A percentile compares a stretch with the other conserved stretches of the same genome.
These are phyloP conservation scores for Lontra canadensis DNA, from an alignment of 2,113 vertebrate genomes.

Conservation along the genomic window DNA sequence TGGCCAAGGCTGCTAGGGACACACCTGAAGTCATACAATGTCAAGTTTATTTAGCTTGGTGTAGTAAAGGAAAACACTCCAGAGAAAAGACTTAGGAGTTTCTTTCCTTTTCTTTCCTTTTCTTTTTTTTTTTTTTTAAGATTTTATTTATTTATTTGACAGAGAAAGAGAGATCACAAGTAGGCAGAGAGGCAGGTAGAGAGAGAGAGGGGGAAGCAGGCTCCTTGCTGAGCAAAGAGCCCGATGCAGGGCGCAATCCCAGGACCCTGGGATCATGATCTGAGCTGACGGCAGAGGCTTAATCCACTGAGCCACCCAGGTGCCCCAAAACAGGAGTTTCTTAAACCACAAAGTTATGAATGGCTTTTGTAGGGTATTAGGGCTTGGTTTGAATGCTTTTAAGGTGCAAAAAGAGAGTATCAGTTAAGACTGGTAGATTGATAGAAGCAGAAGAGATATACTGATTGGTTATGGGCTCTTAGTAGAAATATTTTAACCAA, in stretches of 20 bases:
- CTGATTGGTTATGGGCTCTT: neutral
- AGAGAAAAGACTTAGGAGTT: neutral
- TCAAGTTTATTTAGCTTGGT: neutral
- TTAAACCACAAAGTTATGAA: neutral
- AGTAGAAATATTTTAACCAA: neutral
- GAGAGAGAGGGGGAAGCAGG: no score
- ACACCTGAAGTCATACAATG: neutral
- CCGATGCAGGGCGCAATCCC: fast-evolving
- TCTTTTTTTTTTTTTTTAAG: no score
- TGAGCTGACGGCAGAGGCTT: no score
- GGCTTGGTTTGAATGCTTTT: neutral
- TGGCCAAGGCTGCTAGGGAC: neutral
- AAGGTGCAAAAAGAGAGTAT: neutral
- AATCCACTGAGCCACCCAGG: no score
- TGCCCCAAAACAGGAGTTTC: neutral
- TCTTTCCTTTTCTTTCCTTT: no score
- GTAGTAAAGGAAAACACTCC: neutral
- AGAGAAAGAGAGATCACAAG: no score
- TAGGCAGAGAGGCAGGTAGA: no score
- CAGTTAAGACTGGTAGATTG: neutral
- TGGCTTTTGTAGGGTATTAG: neutral
- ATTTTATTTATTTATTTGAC: no score
- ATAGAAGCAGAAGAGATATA: neutral
- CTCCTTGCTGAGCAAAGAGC: no score
- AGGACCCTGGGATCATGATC: no score